Evolutionary conservation across 2,888 invertebrate species (phyloP).

Genomic region (Cotesia congregata): DNA sequence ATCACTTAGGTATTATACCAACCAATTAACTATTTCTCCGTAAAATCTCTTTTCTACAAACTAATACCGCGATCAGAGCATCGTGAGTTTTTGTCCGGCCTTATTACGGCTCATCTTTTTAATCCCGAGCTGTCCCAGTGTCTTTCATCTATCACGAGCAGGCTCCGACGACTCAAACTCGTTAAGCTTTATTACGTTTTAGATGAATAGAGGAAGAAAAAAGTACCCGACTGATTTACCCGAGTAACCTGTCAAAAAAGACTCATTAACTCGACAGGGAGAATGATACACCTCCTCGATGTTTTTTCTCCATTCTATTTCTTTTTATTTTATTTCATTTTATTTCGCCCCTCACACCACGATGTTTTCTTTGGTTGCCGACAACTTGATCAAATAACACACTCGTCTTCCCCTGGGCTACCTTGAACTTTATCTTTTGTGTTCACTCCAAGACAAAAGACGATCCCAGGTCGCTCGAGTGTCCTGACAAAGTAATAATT

Average conservation of each 20-base stretch:
- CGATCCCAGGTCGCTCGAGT: not conserved
- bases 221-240: not conserved
- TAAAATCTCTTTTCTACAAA: not conserved
- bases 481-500: not conserved
- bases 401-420: not conserved
- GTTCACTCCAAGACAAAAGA: not conserved
- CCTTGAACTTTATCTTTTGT: not conserved
- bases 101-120: not conserved
- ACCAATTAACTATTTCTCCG: not conserved
- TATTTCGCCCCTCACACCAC: not conserved
- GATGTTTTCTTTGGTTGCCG: not conserved
- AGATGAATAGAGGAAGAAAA: not conserved
- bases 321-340: not conserved
- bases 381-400: not conserved
- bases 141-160: not conserved
- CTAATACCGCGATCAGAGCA: not conserved
- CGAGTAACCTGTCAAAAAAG: not conserved
- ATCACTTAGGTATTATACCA: not conserved
- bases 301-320: not conserved
- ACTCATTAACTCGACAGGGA: not conserved
- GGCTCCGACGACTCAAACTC: not conserved
- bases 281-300: not conserved
- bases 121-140: not conserved
- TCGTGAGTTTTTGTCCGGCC: not conserved
- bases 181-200: not conserved